Percentiles rank a stretch among this genome's conserved stretches.
phyloP scores from a whole-genome alignment of 2,113 vertebrate genomes.

The Emydura subglobosa region DNA sequence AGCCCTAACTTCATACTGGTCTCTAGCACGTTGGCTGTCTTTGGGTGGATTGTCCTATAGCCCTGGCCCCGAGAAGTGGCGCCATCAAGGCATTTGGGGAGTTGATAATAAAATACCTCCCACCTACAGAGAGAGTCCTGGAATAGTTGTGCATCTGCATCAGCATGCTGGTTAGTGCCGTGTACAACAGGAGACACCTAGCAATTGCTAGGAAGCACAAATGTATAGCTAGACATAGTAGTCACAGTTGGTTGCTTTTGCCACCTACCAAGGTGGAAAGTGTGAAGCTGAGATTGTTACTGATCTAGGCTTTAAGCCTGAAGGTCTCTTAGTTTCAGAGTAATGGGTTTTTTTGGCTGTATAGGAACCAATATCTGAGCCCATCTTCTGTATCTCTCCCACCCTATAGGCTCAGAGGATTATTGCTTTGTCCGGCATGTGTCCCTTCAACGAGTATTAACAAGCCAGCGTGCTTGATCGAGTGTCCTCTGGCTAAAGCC shows the following conservation, averaged over 20 bases:
- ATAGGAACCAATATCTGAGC: not conserved
- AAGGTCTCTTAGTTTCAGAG: rapidly evolving
- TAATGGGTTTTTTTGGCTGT: not conserved
- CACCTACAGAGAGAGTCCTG: no score
- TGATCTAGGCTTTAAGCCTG: not conserved
- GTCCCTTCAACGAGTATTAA: not conserved
- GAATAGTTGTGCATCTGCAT: no score
- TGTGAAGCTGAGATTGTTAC: not conserved
- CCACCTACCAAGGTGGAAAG: no score
- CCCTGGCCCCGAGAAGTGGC: not conserved
- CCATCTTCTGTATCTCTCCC: not conserved
- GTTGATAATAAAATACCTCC: no score
- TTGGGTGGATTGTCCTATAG: no score
- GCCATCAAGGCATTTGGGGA: rapidly evolving
- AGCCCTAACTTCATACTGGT: no score
- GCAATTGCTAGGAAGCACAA: no score
- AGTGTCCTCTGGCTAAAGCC: not conserved
- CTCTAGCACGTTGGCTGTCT: no score
- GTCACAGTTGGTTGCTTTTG: no score
- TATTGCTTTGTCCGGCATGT: not conserved
- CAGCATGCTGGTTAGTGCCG: no score
- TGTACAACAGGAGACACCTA: no score
- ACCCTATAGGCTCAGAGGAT: not conserved
- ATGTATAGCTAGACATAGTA: no score
- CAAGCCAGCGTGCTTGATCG: not conserved